Base-by-base conservation (phyloP, 1,140 invertebrate species). In the Armadillidium nasatum region DNA sequence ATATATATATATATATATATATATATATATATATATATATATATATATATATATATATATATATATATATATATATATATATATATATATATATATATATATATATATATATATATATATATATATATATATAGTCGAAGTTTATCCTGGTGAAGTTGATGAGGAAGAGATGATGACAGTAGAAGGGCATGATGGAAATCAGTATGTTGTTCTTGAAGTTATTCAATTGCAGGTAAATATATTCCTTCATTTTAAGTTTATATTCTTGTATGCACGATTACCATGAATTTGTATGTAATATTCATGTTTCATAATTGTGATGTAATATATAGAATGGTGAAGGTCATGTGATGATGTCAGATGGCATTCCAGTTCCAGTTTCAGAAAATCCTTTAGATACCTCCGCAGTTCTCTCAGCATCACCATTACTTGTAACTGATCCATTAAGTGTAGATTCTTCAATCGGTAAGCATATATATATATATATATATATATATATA, bases 141-240 rank as follows among this genome's bases (percentile, higher is more conserved):
- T 81, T 71, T 81, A 85, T 67, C 83, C 84, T 21, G 83, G 84
- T 44, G 83, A 85, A 50, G 84, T 85, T n/a, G 85, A 86, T 45
- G 83, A 84, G 10, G 84, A 85, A n/a, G 83, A 85, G 21, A 86
- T 89, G 83, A 88, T 90, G 85, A 88, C 89, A 9, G 89, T 91
- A 0, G 89, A 91, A 83, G 89, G 91, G 81, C 87, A 89, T 79
- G 91, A 93, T 84, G 92, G 91, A 0, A 90, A 93, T 76, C 92
- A 94, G 82, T 94, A 94, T 81, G 93, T 94, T 7, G 93, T 94
- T 11, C 84, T 94, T 4, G 91, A 94, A 86, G 92, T 94, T 11
- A 93, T 94, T 73, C 91, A 94, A 81, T 84, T 93, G 13, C 89
- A 89, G 66, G 92, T 92, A 50, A n/a, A n/a, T n/a, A n/a, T n/a